phyloP scores from a whole-genome alignment of 2,888 invertebrate genomes.

The Cheilosia grossa region DNA sequence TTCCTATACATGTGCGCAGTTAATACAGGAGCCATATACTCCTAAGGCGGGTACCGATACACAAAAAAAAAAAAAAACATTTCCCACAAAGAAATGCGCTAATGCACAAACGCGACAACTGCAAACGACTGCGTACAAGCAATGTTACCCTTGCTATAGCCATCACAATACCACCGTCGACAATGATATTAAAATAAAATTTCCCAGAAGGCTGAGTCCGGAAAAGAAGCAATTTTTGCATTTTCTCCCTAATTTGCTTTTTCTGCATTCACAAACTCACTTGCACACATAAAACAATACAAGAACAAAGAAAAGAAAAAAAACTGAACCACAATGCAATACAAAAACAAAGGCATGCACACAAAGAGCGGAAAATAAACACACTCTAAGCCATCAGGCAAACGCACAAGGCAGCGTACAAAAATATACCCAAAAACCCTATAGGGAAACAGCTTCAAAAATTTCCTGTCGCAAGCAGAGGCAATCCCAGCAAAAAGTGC shows the following conservation, averaged over 20 bases:
- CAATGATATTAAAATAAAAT: slow-evolving; percentile 53
- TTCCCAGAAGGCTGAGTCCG: slow-evolving; percentile 49
- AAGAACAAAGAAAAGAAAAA: not conserved
- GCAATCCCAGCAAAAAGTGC: slow-evolving; percentile 46
- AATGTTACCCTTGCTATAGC: not conserved
- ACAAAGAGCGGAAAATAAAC: not conserved
- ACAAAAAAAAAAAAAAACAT: not conserved
- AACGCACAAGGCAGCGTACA: slow-evolving; percentile 10
- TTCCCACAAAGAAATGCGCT: not conserved
- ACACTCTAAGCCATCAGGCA: not conserved
- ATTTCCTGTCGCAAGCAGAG: slow-evolving; percentile 65
- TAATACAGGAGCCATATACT: not conserved
- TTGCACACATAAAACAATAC: not conserved
- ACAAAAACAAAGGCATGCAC: not conserved
- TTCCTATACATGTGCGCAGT: too few relatives aligned
- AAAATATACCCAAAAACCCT: slow-evolving; percentile 51
- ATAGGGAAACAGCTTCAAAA: slow-evolving; percentile 60
- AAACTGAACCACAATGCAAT: not conserved
- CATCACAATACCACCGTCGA: not conserved
- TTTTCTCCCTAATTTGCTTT: slow-evolving; percentile 43
- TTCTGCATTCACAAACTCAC: slow-evolving; percentile 11
- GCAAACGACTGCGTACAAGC: slow-evolving; percentile 1
- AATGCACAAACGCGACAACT: slow-evolving; percentile 21
- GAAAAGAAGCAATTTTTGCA: slow-evolving; percentile 47
- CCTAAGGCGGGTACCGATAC: not conserved